A percentile compares a stretch with the other conserved stretches of the same genome.
Evolutionary conservation across 2,113 vertebrate genomes (phyloP).

Genomic region (Sceloporus undulatus): DNA sequence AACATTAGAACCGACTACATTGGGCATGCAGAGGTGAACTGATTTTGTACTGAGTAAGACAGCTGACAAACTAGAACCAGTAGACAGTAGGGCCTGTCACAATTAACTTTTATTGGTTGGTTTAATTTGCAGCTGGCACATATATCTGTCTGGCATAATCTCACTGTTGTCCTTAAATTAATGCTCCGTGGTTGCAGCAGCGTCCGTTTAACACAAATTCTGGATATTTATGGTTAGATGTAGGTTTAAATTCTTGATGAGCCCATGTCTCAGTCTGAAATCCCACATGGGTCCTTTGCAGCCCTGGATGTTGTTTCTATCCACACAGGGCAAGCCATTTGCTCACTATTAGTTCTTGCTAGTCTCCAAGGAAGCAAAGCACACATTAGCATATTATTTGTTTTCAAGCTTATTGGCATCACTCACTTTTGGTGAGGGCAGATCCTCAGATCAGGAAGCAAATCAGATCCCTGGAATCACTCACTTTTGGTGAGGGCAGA

Average conservation of each 20-base stretch:
- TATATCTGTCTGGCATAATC: neutral
- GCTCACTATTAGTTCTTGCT: constrained; percentile 17
- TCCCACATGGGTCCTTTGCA: constrained; percentile 29
- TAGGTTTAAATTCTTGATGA: constrained; percentile 41
- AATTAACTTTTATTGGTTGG: neutral
- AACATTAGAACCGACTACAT: neutral
- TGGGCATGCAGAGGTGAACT: neutral
- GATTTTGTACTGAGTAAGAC: neutral
- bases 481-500: neutral
- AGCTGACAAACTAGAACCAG: neutral
- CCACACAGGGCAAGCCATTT: constrained; percentile 13
- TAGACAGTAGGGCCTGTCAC: neutral
- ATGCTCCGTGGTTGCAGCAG: neutral
- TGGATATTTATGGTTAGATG: constrained; percentile 15
- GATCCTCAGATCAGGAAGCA: no score
- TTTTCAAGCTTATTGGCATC: constrained; percentile 2
- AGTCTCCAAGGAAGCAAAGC: constrained; percentile 26
- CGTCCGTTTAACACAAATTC: neutral
- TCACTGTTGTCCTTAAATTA: neutral
- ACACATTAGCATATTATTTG: constrained; percentile 19
- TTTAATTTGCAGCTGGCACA: neutral
- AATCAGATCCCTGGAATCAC: neutral
- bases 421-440: neutral
- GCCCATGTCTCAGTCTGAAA: constrained; percentile 20
- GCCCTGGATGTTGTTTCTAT: constrained; percentile 6